Evolutionary conservation across 2,888 invertebrate species (phyloP).

Genomic region (Oxycera nigricornis): DNA sequence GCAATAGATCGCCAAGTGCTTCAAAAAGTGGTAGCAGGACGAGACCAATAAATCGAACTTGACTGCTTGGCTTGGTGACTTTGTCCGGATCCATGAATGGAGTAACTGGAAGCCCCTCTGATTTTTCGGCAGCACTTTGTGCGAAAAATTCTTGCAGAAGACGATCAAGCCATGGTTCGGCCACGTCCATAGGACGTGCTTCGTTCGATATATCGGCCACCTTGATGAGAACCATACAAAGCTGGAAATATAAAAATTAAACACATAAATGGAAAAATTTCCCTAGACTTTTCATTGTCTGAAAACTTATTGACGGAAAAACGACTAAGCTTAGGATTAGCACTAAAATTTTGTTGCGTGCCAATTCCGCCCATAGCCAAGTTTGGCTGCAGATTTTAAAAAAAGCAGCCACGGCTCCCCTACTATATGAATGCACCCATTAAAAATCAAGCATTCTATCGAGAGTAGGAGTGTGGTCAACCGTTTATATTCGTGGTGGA

Average conservation of each 20-base stretch:
- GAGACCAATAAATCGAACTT: slow-evolving; percentile 83
- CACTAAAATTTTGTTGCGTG: no score
- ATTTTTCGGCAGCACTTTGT: slow-evolving; percentile 81
- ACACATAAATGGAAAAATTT: no score
- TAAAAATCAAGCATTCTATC: no score
- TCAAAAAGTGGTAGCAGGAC: slow-evolving; percentile 82
- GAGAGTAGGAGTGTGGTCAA: no score
- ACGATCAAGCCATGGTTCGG: slow-evolving; percentile 82
- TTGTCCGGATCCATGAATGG: slow-evolving; percentile 88
- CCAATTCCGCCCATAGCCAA: no score
- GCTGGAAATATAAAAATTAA: slow-evolving; percentile 61
- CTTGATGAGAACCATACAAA: slow-evolving; percentile 82
- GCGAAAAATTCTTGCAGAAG: slow-evolving; percentile 75
- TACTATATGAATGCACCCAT: no score
- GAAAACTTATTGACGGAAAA: no score
- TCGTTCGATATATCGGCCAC: slow-evolving; percentile 86
- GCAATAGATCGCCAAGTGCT: slow-evolving; percentile 75
- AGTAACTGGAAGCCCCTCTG: slow-evolving; percentile 82
- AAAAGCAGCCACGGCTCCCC: no score
- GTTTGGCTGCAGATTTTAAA: no score
- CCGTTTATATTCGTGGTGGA: no score
- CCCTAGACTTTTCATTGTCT: no score
- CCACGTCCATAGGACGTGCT: slow-evolving; percentile 81
- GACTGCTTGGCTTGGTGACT: slow-evolving; percentile 82
- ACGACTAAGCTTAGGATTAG: no score